Percentiles rank a stretch among this genome's conserved stretches.
These are phyloP conservation scores for Caenorhabditis tropicalis DNA, from an alignment of 1,140 invertebrate genomes.

Conservation along the genomic window DNA sequence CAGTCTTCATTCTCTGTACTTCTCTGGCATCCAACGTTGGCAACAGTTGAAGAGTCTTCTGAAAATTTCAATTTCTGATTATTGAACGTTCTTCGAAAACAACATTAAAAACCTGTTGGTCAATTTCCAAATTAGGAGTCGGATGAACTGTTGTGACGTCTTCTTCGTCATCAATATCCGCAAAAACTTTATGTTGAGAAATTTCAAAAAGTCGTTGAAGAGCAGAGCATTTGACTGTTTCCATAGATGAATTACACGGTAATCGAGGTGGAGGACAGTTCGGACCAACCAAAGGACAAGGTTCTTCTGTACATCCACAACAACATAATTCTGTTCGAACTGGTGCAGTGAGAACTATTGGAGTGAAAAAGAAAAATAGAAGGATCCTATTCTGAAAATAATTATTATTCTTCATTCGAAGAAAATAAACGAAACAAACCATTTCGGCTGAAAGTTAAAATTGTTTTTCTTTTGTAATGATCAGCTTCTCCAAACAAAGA, in stretches of 20 bases:
- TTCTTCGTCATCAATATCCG: background rate
- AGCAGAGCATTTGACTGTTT: background rate
- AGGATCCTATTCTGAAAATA: background rate
- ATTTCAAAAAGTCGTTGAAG: background rate
- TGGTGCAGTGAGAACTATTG: background rate
- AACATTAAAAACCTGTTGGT: background rate
- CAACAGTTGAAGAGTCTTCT: background rate
- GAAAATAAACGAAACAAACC: background rate
- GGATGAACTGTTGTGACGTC: background rate
- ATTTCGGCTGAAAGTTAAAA: background rate
- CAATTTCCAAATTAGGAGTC: background rate
- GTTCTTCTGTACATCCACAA: constrained; percentile 43
- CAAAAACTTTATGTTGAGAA: constrained; percentile 18
- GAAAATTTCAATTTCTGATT: background rate
- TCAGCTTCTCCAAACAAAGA: background rate
- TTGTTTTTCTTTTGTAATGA: background rate
- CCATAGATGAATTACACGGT: background rate
- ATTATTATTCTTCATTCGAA: background rate
- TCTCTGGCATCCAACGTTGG: constrained; percentile 1
- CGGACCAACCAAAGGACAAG: constrained; percentile 28
- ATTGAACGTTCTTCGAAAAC: background rate
- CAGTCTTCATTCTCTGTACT: background rate
- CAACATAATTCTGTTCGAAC: constrained; percentile 36
- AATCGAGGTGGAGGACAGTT: constrained; percentile 10
- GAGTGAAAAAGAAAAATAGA: background rate